Evolutionary conservation across 2,888 invertebrate genomes (phyloP), one percentile per base, ranked within the genome.

Genomic region (Trachelus troglodyta): DNA sequence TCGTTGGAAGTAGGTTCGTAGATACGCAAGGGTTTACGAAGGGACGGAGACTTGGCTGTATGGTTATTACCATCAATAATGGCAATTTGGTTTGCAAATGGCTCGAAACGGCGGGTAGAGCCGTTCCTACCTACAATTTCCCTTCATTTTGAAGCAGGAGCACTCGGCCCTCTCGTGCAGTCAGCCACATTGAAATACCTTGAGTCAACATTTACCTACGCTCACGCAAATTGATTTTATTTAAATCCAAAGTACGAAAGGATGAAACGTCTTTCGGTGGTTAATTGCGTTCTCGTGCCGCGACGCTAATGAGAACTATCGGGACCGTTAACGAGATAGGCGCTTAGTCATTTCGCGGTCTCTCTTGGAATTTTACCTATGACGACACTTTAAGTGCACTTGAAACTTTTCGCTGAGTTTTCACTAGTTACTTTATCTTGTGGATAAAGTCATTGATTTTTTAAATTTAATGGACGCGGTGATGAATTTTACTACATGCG

Each of bases 61-160:
- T 88, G 88, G 89, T 90, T 90, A 90, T 90, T 90, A 90, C 90
- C 90, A 90, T 90, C 89, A 90, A 90, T 90, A 90, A 90, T 90
- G 89, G 89, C 90, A 90, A 90, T 90, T 90, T 90, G 90, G 90
- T 89, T 90, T 90, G 90, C 89, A 90, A 90, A 90, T 90, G 85
- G 83, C 80, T 87, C 83, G 85, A 85, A 87, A 86, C 87, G 87
- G 84, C 85, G 84, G 85, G 86, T 85, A 85, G 86, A 86, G 82
- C 85, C 86, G 87, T 88, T 88, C 85, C 89, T 88, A 87, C 85
- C 88, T 89, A 89, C 88, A 88, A 90, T 90, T 90, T 90, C 89
- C 88, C 89, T 88, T 87, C 85, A 90, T 90, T 90, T 90, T 86
- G 88, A 82, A 85, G 89, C 85, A 85, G 80, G 76, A 84, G 78